These are phyloP conservation scores for Zootermopsis nevadensis DNA, from an alignment of 2,888 invertebrate species.

Conservation along the genomic window DNA sequence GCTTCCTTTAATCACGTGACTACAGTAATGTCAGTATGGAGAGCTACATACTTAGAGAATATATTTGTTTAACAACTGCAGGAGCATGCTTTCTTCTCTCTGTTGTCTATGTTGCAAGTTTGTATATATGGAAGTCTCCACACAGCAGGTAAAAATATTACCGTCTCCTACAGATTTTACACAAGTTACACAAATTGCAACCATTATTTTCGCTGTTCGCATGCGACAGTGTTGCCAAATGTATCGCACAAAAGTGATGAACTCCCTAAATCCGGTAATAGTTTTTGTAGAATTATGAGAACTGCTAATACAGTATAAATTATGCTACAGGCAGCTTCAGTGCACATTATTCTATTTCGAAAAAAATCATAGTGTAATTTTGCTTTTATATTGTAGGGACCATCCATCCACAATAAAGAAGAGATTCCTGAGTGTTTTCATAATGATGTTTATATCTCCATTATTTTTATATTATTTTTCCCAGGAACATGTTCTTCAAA, in stretches of 20 bases:
- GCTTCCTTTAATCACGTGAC: slow-evolving; percentile 59
- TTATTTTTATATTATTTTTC: slow-evolving; percentile 80
- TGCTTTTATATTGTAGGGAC: slow-evolving; percentile 71
- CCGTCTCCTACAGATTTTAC: neutral
- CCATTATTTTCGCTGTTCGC: slow-evolving; percentile 21
- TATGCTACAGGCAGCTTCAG: neutral
- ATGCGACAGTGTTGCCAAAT: slow-evolving; percentile 52
- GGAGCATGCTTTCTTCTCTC: slow-evolving; percentile 82
- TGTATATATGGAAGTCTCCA: slow-evolving; percentile 87
- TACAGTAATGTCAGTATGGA: slow-evolving; percentile 61
- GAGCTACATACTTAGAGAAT: slow-evolving; percentile 59
- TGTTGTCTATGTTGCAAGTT: slow-evolving; percentile 84
- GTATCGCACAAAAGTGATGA: slow-evolving; percentile 6
- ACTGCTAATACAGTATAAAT: neutral
- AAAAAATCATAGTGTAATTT: neutral
- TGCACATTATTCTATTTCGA: too few species aligned
- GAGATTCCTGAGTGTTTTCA: slow-evolving; percentile 86
- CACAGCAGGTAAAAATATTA: slow-evolving; percentile 72
- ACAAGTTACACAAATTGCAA: neutral
- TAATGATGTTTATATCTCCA: slow-evolving; percentile 85
- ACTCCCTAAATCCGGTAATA: neutral
- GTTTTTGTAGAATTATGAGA: neutral
- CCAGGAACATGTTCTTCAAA: slow-evolving; percentile 70
- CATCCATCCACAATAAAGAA: slow-evolving; percentile 89
- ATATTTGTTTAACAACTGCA: slow-evolving; percentile 72